A percentile compares a stretch with the other conserved stretches of the same genome.
Evolutionary conservation across 2,888 invertebrate genomes (phyloP).

Genomic region (Cephus spinipes): DNA sequence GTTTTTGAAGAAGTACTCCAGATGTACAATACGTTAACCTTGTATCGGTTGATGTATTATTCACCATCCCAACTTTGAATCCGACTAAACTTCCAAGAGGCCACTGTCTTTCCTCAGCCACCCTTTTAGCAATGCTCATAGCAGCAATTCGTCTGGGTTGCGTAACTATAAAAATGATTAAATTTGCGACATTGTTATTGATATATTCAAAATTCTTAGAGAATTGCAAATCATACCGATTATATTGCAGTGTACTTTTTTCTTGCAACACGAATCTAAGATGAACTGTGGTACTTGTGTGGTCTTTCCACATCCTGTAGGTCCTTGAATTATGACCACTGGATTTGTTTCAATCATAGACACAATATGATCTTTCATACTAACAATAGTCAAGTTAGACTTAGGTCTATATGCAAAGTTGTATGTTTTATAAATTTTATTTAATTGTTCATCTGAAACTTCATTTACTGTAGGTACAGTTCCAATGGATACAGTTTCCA

Average conservation of each 20-base stretch:
- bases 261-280: constrained; percentile 79
- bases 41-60: constrained; percentile 74
- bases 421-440: constrained; percentile 58
- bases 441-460: constrained; percentile 36
- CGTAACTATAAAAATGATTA: constrained; percentile 72
- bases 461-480: constrained; percentile 43
- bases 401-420: constrained; percentile 52
- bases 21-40: constrained; percentile 89
- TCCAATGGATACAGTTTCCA: constrained; percentile 52
- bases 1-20: constrained; percentile 85
- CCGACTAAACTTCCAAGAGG: constrained; percentile 85
- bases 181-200: not conserved
- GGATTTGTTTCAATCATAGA: constrained; percentile 75
- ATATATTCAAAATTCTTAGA: not conserved
- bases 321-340: constrained; percentile 89
- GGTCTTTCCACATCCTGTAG: constrained; percentile 96
- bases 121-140: constrained; percentile 86
- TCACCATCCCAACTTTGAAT: constrained; percentile 85
- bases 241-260: constrained; percentile 82
- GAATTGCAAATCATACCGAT: constrained; percentile 60
- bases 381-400: constrained; percentile 50
- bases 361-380: constrained; percentile 72
- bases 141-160: constrained; percentile 96
- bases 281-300: constrained; percentile 94
- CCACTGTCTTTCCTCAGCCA: constrained; percentile 88